phyloP scores from a whole-genome alignment of 2,113 vertebrate species.

The Tympanuchus pallidicinctus region DNA sequence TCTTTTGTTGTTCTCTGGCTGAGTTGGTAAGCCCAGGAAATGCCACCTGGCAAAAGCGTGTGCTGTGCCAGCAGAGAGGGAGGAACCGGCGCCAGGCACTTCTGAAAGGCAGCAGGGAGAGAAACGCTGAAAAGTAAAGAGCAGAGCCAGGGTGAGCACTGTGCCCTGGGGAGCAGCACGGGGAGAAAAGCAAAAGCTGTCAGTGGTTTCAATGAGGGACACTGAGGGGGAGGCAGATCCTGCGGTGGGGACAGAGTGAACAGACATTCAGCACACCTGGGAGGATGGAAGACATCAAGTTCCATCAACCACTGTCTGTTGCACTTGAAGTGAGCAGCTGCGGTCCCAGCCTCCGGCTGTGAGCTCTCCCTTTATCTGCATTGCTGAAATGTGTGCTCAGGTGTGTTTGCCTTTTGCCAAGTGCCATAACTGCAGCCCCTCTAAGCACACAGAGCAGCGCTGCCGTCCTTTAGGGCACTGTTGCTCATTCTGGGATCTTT shows the following conservation, averaged over 20 bases:
- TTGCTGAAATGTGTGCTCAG: neutral
- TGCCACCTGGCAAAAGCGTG: neutral
- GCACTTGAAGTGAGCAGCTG: neutral
- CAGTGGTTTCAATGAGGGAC: neutral
- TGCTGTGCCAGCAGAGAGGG: neutral
- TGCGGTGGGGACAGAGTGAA: neutral
- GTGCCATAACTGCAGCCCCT: neutral
- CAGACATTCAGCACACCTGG: neutral
- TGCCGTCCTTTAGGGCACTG: neutral
- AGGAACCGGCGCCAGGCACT: fast-evolving
- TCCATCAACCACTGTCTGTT: neutral
- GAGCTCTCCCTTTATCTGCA: neutral
- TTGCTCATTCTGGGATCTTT: neutral
- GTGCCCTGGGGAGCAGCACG: neutral
- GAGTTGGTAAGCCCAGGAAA: neutral
- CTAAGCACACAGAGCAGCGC: neutral
- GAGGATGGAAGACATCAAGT: neutral
- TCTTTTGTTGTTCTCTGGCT: neutral
- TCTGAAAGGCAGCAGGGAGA: neutral
- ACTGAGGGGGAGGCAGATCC: neutral
- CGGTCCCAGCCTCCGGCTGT: neutral
- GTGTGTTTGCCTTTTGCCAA: neutral
- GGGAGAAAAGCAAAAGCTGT: neutral
- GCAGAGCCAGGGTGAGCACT: neutral
- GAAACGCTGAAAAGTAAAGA: neutral